phyloP scores from a whole-genome alignment of 2,113 vertebrate species.

The Rafetus swinhoei region DNA sequence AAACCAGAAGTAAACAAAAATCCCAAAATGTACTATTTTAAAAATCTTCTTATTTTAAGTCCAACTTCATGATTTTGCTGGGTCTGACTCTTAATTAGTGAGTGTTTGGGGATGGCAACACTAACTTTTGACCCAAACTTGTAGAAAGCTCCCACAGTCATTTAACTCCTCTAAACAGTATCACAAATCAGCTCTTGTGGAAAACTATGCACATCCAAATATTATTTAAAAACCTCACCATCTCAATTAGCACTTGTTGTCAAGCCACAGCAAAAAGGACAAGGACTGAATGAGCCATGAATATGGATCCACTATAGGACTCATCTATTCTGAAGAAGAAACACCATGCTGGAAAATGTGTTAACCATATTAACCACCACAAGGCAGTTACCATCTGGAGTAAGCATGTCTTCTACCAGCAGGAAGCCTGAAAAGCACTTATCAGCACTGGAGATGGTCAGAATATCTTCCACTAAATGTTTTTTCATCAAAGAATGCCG shows the following conservation, averaged over 20 bases:
- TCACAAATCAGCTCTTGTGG: not conserved
- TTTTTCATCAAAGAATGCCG: not conserved
- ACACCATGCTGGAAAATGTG: not conserved
- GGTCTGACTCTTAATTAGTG: no score
- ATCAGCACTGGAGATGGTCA: not conserved
- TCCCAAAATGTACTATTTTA: not conserved
- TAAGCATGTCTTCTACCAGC: not conserved
- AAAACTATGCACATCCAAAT: not conserved
- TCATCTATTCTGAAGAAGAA: not conserved
- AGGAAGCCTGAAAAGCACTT: not conserved
- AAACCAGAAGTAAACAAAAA: not conserved
- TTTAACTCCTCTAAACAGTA: not conserved
- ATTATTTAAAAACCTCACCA: not conserved
- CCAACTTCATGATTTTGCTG: not conserved
- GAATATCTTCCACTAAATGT: not conserved
- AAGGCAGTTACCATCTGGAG: not conserved
- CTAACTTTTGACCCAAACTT: not conserved
- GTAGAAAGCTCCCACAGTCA: not conserved
- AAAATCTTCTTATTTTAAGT: not conserved
- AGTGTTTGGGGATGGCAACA: not conserved
- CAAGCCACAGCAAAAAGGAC: not conserved
- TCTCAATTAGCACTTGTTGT: not conserved
- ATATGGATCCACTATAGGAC: not conserved
- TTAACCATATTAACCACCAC: not conserved
- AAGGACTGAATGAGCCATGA: not conserved